These are phyloP conservation scores for Cherax quadricarinatus DNA, from an alignment of 1,140 invertebrate genomes.

Conservation along the genomic window DNA sequence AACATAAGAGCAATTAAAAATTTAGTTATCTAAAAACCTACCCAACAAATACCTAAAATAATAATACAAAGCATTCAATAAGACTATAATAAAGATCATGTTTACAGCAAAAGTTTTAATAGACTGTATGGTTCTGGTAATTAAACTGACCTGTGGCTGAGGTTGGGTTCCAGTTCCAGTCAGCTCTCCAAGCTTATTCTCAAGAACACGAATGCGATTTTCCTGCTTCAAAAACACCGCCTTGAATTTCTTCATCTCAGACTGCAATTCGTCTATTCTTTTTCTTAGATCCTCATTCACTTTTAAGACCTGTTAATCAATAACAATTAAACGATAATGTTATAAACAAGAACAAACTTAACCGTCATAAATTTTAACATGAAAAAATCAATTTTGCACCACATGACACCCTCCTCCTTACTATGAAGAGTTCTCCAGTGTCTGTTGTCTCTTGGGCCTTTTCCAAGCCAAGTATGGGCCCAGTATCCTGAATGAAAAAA, in stretches of 20 bases:
- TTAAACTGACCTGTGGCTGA: constrained; percentile 53
- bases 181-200: constrained; percentile 51
- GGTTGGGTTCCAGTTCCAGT: constrained; percentile 26
- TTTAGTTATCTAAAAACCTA: constrained; percentile 22
- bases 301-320: constrained; percentile 55
- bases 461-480: too few relatives aligned
- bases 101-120: constrained; percentile 53
- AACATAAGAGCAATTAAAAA: background rate
- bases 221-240: constrained; percentile 96
- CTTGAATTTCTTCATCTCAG: constrained; percentile 93
- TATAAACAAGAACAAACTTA: background rate
- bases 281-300: constrained; percentile 76
- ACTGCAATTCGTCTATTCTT: constrained; percentile 87
- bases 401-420: background rate
- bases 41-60: constrained; percentile 54
- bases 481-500: too few relatives aligned
- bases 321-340: too few relatives aligned
- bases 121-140: constrained; percentile 27
- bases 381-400: background rate
- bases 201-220: constrained; percentile 83
- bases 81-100: constrained; percentile 57
- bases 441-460: background rate
- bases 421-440: background rate
- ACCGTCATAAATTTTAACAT: background rate
- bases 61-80: constrained; percentile 59